Evolutionary conservation across 2,797 vertebrate genomes (phyloP).

Genomic region (Amblyraja radiata): DNA sequence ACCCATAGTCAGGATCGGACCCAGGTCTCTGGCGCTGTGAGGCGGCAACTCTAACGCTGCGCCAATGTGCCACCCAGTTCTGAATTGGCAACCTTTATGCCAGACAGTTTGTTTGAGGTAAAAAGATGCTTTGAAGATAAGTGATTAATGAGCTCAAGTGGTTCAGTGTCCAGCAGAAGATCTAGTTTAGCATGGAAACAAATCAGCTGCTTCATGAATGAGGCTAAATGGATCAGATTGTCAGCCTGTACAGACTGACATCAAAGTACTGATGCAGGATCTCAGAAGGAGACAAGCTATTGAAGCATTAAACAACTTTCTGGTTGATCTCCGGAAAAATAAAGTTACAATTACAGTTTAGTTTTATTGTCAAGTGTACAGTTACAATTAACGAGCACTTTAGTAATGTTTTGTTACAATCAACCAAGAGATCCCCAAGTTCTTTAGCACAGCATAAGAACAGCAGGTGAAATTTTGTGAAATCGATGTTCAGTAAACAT

Average conservation of each 20-base stretch:
- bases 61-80: no score
- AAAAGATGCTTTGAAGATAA: no score
- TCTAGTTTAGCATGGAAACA: background rate
- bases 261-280: no score
- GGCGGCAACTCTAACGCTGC: no score
- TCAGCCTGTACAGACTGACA: background rate
- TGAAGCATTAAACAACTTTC: background rate
- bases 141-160: no score
- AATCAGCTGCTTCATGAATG: background rate
- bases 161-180: no score
- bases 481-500: background rate
- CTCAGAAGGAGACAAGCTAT: background rate
- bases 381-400: background rate
- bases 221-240: background rate
- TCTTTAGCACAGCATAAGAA: background rate
- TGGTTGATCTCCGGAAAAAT: background rate
- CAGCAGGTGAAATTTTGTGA: background rate
- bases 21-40: no score
- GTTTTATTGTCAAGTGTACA: no score
- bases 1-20: no score
- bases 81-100: no score
- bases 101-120: no score
- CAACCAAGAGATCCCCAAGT: background rate
- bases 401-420: background rate
- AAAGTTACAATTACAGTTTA: no score